These are phyloP conservation scores for Pelodytes ibericus DNA, from an alignment of 2,797 vertebrate genomes.

Conservation along the genomic window DNA sequence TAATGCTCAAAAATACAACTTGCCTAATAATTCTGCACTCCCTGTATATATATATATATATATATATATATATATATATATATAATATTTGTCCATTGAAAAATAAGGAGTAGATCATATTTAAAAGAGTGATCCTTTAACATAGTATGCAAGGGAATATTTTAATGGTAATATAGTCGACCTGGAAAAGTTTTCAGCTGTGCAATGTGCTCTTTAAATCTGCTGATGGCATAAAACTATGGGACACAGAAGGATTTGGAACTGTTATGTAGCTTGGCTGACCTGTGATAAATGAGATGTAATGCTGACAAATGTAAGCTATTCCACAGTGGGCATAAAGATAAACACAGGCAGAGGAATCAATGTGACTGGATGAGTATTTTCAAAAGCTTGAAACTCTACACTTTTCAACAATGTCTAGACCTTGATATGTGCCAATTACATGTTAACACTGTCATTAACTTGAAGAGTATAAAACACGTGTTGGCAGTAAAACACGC, in stretches of 20 bases:
- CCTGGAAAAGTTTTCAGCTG: conserved; percentile 26
- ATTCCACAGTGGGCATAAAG: conserved; percentile 28
- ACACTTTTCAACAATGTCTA: conserved; percentile 41
- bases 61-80: too few relatives aligned
- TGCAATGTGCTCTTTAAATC: conserved; percentile 32
- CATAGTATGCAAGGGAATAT: not conserved
- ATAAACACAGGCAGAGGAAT: conserved; percentile 25
- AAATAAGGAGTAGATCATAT: too few relatives aligned
- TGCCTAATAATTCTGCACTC: too few relatives aligned
- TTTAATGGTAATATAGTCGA: conserved; percentile 16
- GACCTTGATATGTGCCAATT: conserved; percentile 13
- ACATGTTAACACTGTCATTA: not conserved
- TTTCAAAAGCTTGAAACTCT: not conserved
- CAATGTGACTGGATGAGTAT: conserved; percentile 14
- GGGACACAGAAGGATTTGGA: conserved; percentile 43
- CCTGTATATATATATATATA: too few relatives aligned
- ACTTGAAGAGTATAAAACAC: not conserved
- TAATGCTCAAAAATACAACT: too few relatives aligned
- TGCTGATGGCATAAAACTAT: conserved; percentile 45
- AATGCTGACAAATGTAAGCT: conserved; percentile 44
- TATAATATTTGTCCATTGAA: too few relatives aligned
- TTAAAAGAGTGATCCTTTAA: too few relatives aligned
- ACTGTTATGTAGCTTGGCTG: conserved; percentile 40
- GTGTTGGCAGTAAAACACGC: not conserved
- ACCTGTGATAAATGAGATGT: conserved; percentile 44